These are phyloP conservation scores for Epistrophella euchroma DNA, from an alignment of 2,888 invertebrate genomes.

Conservation along the genomic window DNA sequence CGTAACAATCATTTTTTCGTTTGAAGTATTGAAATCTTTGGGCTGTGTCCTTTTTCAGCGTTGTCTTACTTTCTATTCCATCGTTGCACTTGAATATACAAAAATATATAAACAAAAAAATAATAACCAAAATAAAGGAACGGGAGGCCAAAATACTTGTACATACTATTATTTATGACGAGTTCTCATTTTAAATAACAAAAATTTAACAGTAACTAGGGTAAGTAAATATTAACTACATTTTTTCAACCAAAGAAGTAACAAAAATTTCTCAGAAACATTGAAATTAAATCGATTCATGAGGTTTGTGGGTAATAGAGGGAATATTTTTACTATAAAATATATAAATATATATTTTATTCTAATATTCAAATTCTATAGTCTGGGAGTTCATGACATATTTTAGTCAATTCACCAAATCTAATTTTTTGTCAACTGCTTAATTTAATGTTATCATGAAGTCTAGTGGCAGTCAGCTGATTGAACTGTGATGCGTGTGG, in stretches of 20 bases:
- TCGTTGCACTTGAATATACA: conserved; percentile 58
- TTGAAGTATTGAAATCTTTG: conserved; percentile 32
- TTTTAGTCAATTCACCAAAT: too few relatives aligned
- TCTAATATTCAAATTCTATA: too few relatives aligned
- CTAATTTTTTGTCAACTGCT: too few relatives aligned
- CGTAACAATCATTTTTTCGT: conserved; percentile 10
- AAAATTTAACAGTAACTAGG: not conserved
- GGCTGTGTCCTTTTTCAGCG: conserved; percentile 36
- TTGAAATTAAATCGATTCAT: not conserved
- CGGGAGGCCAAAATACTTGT: not conserved
- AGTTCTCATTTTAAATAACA: not conserved
- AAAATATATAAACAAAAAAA: conserved; percentile 34
- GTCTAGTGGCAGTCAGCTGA: too few relatives aligned
- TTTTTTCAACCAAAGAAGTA: not conserved
- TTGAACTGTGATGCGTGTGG: too few relatives aligned
- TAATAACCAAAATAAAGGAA: conserved; percentile 13
- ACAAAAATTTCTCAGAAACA: not conserved
- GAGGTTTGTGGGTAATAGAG: not conserved
- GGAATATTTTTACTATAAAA: not conserved
- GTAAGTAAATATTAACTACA: not conserved
- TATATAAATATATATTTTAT: too few relatives aligned
- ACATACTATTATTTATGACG: not conserved
- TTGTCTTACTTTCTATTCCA: conserved; percentile 35
- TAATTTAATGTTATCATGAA: too few relatives aligned
- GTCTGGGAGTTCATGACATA: too few relatives aligned